Percentiles rank a stretch among this genome's conserved stretches.
phyloP scores from a whole-genome alignment of 2,888 invertebrate genomes.

The Rotaria macrura region DNA sequence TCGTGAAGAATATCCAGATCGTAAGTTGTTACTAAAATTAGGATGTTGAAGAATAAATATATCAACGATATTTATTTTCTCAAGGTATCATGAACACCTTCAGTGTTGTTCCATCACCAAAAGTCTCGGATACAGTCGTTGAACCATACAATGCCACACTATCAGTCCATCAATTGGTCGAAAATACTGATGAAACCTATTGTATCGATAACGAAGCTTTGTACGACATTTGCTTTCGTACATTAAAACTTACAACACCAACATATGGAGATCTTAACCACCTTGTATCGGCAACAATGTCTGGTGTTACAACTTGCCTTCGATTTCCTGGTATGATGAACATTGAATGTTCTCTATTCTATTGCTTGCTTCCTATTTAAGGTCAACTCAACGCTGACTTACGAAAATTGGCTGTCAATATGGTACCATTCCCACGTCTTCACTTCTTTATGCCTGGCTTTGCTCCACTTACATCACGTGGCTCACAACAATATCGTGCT shows the following conservation, averaged over 20 bases:
- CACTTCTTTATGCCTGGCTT: constrained; percentile 50
- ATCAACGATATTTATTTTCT: background rate
- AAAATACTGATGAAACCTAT: constrained; percentile 77
- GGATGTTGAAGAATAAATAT: no score
- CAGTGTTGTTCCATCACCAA: constrained; percentile 77
- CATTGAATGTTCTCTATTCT: no score
- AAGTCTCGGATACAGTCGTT: constrained; percentile 48
- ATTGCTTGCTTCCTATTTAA: background rate
- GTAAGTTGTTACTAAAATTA: constrained; percentile 51
- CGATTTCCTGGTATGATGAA: constrained; percentile 63
- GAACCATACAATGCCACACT: constrained; percentile 36
- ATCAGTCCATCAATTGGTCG: constrained; percentile 56
- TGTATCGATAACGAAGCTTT: constrained; percentile 80
- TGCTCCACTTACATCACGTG: constrained; percentile 47
- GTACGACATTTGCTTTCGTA: constrained; percentile 78
- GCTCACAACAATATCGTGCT: constrained; percentile 46
- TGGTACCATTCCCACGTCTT: constrained; percentile 49
- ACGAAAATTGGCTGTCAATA: constrained; percentile 42
- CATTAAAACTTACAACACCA: constrained; percentile 67
- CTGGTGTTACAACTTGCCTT: constrained; percentile 65
- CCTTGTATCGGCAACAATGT: constrained; percentile 57
- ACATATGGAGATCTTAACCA: constrained; percentile 79
- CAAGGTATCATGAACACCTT: constrained; percentile 79
- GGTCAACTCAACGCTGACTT: constrained; percentile 41
- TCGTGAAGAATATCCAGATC: constrained; percentile 90